A percentile compares a stretch with the other conserved stretches of the same genome.
phyloP scores from a whole-genome alignment of 1,140 invertebrate genomes.

The Belonocnema kinseyi region DNA sequence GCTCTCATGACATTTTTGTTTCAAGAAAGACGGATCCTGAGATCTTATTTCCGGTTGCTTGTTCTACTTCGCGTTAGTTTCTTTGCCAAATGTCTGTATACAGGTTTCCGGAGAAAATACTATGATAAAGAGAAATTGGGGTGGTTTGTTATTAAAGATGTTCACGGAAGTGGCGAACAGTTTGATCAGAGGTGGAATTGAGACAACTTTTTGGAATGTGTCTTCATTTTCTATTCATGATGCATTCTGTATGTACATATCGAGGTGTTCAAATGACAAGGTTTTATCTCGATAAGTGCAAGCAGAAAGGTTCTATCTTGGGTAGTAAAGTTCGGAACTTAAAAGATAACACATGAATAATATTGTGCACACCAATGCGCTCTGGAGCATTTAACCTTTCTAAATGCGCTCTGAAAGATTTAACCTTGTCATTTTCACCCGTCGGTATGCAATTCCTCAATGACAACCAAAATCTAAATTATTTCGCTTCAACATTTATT shows the following conservation, averaged over 20 bases:
- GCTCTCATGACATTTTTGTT: not conserved
- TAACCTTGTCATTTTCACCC: no score
- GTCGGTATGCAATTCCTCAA: no score
- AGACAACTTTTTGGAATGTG: not conserved
- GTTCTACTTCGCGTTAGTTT: slow-evolving; percentile 1
- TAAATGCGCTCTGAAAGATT: no score
- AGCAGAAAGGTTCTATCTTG: no score
- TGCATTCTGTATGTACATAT: no score
- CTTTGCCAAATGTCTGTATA: not conserved
- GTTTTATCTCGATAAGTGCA: no score
- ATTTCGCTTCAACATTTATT: not conserved
- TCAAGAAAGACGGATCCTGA: not conserved
- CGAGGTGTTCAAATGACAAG: no score
- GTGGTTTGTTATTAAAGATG: not conserved
- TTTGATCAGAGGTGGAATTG: not conserved
- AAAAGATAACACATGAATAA: no score
- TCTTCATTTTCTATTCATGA: not conserved
- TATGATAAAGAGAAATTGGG: not conserved
- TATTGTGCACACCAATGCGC: no score
- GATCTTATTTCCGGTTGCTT: slow-evolving; percentile 8
- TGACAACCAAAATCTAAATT: not conserved
- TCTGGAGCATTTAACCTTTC: no score
- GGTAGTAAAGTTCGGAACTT: no score
- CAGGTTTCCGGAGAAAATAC: not conserved
- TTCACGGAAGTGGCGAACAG: not conserved